Conservation (phyloP, 2,797 vertebrate species). For the Lacerta agilis region DNA sequence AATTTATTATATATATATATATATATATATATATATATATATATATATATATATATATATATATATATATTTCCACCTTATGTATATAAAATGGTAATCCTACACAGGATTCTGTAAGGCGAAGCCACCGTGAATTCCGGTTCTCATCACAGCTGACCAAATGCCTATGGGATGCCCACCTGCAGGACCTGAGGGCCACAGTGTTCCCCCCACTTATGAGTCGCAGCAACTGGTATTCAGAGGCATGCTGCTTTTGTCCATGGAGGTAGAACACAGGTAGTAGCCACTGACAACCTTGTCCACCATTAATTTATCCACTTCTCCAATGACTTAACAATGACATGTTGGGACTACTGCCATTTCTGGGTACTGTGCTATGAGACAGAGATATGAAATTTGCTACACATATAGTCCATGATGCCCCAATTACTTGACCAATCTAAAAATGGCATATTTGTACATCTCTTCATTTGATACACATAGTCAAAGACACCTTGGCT, state of each 20-base stretch:
- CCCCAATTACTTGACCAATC: not conserved
- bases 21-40: too few relatives aligned
- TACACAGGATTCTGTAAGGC: not conserved
- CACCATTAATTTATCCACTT: too few relatives aligned
- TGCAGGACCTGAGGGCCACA: too few relatives aligned
- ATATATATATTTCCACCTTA: not conserved
- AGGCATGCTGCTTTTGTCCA: too few relatives aligned
- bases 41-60: too few relatives aligned
- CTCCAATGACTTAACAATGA: too few relatives aligned
- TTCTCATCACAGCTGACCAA: not conserved
- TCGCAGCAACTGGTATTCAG: too few relatives aligned
- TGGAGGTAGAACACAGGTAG: too few relatives aligned
- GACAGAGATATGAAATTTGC: not conserved
- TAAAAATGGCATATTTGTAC: not conserved
- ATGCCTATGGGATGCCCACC: too few relatives aligned
- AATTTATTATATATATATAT: too few relatives aligned
- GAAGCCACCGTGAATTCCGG: not conserved
- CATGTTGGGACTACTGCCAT: not conserved
- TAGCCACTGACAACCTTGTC: too few relatives aligned
- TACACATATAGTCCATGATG: not conserved
- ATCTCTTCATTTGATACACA: not conserved
- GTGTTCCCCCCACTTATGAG: too few relatives aligned
- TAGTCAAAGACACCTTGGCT: not conserved
- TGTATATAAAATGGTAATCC: not conserved
- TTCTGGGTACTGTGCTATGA: not conserved